phyloP scores from a whole-genome alignment of 2,797 vertebrate genomes.

The Prionace glauca region DNA sequence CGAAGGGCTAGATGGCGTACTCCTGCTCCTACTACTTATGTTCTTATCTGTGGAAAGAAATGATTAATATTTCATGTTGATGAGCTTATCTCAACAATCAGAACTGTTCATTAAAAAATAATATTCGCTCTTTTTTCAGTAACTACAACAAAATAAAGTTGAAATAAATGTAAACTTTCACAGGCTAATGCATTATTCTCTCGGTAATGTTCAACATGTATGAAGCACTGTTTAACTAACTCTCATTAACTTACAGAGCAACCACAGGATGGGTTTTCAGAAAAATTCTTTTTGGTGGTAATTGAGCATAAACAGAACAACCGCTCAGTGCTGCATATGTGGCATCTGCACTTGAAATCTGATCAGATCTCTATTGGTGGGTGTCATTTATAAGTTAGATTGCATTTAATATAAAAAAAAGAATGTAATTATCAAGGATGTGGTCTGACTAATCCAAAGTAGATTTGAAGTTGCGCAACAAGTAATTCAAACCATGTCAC shows the following conservation, averaged over 20 bases:
- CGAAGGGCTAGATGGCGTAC: no score
- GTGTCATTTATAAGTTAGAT: slow-evolving; percentile 45
- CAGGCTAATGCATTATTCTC: not conserved
- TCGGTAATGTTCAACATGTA: not conserved
- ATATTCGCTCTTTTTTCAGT: no score
- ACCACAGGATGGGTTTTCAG: slow-evolving; percentile 68
- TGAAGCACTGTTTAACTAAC: not conserved
- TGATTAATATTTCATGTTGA: not conserved
- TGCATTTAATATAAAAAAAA: not conserved
- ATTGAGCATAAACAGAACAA: slow-evolving; percentile 70
- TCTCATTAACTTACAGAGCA: slow-evolving; percentile 47
- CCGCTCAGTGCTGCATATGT: slow-evolving; percentile 84
- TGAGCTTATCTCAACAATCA: no score
- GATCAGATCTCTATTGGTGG: slow-evolving; percentile 75
- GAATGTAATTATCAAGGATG: not conserved
- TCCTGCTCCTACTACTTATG: no score
- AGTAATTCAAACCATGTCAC: not conserved
- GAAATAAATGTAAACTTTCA: no score
- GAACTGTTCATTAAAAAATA: no score
- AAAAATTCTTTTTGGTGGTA: slow-evolving; percentile 89
- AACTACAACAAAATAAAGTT: no score
- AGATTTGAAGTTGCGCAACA: not conserved
- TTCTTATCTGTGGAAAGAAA: not conserved
- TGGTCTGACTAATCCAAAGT: not conserved
- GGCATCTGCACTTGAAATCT: slow-evolving; percentile 86